Evolutionary conservation across 1,140 invertebrate species (phyloP).

Genomic region (Heliconius hermathena): DNA sequence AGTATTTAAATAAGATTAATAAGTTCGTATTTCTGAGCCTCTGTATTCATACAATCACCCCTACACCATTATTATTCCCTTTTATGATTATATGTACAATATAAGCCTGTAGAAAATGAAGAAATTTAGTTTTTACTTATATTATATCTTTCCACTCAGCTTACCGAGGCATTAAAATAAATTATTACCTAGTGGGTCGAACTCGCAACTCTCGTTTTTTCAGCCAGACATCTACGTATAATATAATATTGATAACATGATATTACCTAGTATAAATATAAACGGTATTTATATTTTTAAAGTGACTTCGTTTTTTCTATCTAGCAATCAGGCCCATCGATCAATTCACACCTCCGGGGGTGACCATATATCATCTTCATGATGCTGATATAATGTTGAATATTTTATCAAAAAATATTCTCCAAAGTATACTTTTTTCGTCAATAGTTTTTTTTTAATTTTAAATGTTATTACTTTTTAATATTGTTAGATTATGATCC

Average conservation of each 20-base stretch:
- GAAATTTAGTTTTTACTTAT: no score
- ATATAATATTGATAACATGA: no score
- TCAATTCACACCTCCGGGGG: not conserved
- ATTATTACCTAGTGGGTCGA: no score
- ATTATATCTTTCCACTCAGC: no score
- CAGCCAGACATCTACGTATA: no score
- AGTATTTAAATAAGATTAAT: not conserved
- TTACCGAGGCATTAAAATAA: no score
- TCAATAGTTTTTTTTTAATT: not conserved
- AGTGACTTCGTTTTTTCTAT: conserved; percentile 1
- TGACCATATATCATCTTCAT: not conserved
- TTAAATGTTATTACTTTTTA: not conserved
- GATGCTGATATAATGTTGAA: not conserved
- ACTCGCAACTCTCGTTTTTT: no score
- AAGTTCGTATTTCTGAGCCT: not conserved
- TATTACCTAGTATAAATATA: not conserved
- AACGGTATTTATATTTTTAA: not conserved
- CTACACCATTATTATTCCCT: no score
- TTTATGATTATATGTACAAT: no score
- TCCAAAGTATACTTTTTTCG: not conserved
- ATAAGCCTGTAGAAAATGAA: no score
- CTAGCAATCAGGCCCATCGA: not conserved
- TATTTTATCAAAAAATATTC: not conserved
- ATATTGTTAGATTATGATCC: not conserved
- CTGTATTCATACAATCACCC: not conserved